These are phyloP conservation scores for Spizella passerina DNA, from an alignment of 2,797 vertebrate species.

Conservation along the genomic window DNA sequence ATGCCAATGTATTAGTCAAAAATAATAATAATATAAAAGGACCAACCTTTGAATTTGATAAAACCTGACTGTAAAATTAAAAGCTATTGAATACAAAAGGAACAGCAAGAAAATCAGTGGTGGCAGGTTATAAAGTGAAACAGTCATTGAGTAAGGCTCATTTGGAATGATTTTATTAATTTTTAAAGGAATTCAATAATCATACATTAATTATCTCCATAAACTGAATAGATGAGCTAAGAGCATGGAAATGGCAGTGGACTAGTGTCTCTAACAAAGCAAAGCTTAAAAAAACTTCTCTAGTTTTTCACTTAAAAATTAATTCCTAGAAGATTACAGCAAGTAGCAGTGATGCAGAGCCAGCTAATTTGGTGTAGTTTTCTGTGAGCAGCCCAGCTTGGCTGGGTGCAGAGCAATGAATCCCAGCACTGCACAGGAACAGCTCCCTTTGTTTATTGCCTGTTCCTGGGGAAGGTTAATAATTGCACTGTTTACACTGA, in stretches of 20 bases:
- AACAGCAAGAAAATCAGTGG: background rate
- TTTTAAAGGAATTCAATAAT: slow-evolving; percentile 19
- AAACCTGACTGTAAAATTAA: background rate
- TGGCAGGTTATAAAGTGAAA: background rate
- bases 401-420: background rate
- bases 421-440: background rate
- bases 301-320: background rate
- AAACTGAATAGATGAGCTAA: background rate
- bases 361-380: background rate
- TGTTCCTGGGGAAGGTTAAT: background rate
- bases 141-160: background rate
- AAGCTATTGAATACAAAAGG: background rate
- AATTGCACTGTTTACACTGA: background rate
- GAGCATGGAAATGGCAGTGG: background rate
- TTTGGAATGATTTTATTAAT: slow-evolving; percentile 23
- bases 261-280: background rate
- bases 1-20: background rate
- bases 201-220: slow-evolving; percentile 3
- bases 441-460: background rate
- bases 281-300: background rate
- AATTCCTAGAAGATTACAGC: background rate
- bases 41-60: background rate
- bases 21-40: background rate
- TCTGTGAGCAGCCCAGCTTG: background rate
- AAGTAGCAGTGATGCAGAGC: background rate